Evolutionary conservation across 2,113 vertebrate genomes (phyloP), one percentile per base, ranked within the genome.

Genomic region (Nipponia nippon): DNA sequence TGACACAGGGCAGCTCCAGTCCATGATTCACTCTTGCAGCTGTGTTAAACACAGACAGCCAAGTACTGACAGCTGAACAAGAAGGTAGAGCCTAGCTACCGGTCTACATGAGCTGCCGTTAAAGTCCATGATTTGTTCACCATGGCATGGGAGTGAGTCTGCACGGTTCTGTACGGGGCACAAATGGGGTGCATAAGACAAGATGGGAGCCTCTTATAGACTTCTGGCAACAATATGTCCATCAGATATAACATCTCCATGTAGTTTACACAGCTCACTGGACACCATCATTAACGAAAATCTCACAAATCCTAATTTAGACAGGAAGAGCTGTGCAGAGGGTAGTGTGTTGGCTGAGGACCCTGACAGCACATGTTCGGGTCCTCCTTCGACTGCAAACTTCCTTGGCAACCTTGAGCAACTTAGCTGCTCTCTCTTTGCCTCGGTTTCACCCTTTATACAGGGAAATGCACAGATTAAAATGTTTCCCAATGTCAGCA

Each of bases 71-170:
- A 32, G 13, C n/a, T 21, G 42, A 58, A 56, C n/a, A 34, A 27
- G 61, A 34, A 16, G 30, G 30, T 3, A 2, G 13, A 26, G 4
- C 3, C 29, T 38, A 55, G 36, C 30, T 65, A 22, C 32, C 22
- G 16, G 11, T 19, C 44, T 42, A 1, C 22, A 2, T 0, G 6
- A 47, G 49, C 71, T 83, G 58, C 56, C 2, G 2, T 13, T 66
- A 34, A 11, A n/a, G 23, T 4, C 49, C 26, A 1, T 2, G 6
- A 2, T 19, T 18, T 66, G 20, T 3, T 29, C 38, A 8, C 12
- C 2, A 0, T 4, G 50, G 40, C 44, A 16, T 6, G 2, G 19
- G n/a, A 22, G 13, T 56, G n/a, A 19, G 44, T 6, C 13, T 1
- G 81, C 27, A 11, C 42, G 16, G 7, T 4, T 44, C 76, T 44